Percentiles rank a stretch among this genome's conserved stretches.
phyloP scores from a whole-genome alignment of 2,888 invertebrate species.

The Oscheius sp. region DNA sequence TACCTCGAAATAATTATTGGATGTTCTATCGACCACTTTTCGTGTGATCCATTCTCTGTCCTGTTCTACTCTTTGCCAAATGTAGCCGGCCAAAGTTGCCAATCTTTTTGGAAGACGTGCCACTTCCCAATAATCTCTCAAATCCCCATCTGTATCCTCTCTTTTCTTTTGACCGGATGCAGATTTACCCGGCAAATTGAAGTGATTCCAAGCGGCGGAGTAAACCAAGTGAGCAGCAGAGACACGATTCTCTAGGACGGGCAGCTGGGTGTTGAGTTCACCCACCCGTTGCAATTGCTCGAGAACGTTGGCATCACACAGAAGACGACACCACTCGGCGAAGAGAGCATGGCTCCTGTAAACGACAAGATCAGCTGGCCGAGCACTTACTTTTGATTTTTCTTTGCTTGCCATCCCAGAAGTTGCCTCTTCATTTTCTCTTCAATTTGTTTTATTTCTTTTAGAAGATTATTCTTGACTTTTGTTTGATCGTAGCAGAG shows the following conservation, averaged over 20 bases:
- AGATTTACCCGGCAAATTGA: constrained; percentile 43
- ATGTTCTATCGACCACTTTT: constrained; percentile 37
- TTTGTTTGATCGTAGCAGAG: constrained; percentile 43
- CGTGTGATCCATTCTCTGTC: constrained; percentile 57
- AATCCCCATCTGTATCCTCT: constrained; percentile 43
- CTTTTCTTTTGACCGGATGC: background rate
- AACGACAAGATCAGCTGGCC: background rate
- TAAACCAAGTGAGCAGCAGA: constrained; percentile 40
- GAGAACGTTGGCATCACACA: constrained; percentile 51
- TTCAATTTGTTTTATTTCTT: constrained; percentile 34
- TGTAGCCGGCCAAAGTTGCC: constrained; percentile 48
- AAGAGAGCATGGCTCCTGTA: constrained; percentile 47
- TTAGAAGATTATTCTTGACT: constrained; percentile 43
- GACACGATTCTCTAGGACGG: constrained; percentile 39
- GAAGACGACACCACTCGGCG: constrained; percentile 42
- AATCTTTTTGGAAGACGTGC: constrained; percentile 48
- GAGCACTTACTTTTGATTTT: constrained; percentile 40
- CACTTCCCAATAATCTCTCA: constrained; percentile 56
- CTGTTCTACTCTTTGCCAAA: constrained; percentile 56
- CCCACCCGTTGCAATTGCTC: constrained; percentile 53
- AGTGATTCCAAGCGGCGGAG: constrained; percentile 43
- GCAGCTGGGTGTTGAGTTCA: constrained; percentile 30
- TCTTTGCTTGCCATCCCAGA: constrained; percentile 38
- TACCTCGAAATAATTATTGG: constrained; percentile 19
- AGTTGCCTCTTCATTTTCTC: constrained; percentile 38